phyloP scores from a whole-genome alignment of 2,113 vertebrate species.

The Antigone vipio region DNA sequence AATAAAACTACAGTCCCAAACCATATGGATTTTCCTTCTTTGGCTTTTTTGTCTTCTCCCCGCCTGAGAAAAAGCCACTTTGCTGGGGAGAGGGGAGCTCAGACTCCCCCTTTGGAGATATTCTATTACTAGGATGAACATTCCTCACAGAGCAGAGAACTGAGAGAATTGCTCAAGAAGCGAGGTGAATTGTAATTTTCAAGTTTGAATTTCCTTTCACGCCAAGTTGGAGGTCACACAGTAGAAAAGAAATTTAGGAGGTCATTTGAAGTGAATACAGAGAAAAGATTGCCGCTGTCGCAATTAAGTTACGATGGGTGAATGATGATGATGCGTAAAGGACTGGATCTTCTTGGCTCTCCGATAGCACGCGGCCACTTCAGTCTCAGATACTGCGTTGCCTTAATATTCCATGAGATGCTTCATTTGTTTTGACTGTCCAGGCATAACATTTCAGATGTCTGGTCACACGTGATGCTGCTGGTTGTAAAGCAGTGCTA shows the following conservation, averaged over 20 bases:
- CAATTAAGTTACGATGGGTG: not conserved
- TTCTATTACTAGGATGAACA: accelerated
- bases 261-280: not conserved
- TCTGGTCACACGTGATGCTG: not conserved
- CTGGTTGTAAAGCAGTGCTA: not conserved
- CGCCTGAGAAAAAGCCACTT: not conserved
- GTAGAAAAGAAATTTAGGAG: not conserved
- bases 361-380: not conserved
- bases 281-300: not conserved
- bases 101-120: not conserved
- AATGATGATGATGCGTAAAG: not conserved
- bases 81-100: not conserved
- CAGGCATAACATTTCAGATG: not conserved
- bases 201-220: not conserved
- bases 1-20: not conserved
- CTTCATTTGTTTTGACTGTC: not conserved
- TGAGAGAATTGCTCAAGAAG: not conserved
- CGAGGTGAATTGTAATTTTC: not conserved
- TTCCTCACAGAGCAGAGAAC: not conserved
- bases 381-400: not conserved
- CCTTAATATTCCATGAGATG: not conserved
- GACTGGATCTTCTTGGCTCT: not conserved
- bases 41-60: not conserved
- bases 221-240: not conserved
- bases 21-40: accelerated